phyloP scores from a whole-genome alignment of 2,113 vertebrate species.

The Polypterus senegalus region DNA sequence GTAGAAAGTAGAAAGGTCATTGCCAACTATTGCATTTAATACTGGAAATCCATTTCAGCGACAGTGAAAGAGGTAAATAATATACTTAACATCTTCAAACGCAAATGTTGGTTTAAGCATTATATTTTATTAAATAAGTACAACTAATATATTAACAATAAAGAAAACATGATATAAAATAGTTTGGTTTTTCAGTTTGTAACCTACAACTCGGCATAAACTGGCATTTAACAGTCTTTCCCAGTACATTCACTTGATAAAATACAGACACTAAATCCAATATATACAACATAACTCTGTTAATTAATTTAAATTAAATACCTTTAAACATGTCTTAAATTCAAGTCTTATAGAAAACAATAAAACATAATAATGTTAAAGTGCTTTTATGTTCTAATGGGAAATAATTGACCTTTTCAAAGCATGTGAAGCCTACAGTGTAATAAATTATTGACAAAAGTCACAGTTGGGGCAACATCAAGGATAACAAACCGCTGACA shows the following conservation, averaged over 20 bases:
- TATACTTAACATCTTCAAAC: no score
- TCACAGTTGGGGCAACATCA: no score
- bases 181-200: neutral
- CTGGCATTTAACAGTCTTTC: neutral
- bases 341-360: constrained; percentile 28
- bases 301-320: constrained; percentile 23
- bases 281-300: constrained; percentile 27
- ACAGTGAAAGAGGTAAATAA: no score
- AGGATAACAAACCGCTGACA: no score
- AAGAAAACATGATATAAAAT: neutral
- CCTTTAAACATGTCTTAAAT: constrained; percentile 21
- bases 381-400: constrained; percentile 38
- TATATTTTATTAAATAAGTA: constrained; percentile 1
- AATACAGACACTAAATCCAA: constrained; percentile 24
- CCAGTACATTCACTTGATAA: neutral
- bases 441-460: neutral
- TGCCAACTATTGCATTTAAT: no score
- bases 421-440: constrained; percentile 6
- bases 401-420: constrained; percentile 22
- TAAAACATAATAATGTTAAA: constrained; percentile 32
- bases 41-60: no score
- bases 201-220: neutral
- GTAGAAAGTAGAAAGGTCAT: no score
- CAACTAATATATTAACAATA: neutral
- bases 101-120: neutral